These are phyloP conservation scores for Magallana ariakensis DNA, from an alignment of 1,140 invertebrate genomes.

Conservation along the genomic window DNA sequence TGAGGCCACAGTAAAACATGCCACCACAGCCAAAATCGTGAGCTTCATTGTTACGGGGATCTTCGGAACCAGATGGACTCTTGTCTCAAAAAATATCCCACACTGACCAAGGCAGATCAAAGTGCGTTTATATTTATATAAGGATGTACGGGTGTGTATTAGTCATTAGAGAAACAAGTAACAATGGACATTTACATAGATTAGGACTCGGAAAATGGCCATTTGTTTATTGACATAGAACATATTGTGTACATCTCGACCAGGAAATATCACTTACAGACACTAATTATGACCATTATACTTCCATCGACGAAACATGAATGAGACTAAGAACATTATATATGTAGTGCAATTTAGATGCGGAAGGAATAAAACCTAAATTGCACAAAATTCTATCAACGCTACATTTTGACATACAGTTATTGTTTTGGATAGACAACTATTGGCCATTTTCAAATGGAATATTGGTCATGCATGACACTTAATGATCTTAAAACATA, in stretches of 20 bases:
- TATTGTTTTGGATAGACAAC: background rate
- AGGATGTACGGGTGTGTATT: slow-evolving; percentile 19
- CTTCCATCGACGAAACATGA: background rate
- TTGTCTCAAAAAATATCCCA: background rate
- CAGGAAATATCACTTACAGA: slow-evolving; percentile 12
- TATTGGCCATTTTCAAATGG: background rate
- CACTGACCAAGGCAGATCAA: background rate
- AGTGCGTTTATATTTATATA: slow-evolving; percentile 18
- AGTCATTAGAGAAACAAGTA: background rate
- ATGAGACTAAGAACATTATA: background rate
- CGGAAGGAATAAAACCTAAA: background rate
- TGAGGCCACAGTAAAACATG: background rate
- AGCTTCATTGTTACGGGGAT: background rate
- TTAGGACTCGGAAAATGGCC: slow-evolving; percentile 12
- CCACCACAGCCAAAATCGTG: background rate
- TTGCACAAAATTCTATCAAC: background rate
- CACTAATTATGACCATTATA: slow-evolving; percentile 15
- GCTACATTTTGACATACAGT: background rate
- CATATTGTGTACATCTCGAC: background rate
- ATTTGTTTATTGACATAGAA: slow-evolving; percentile 9
- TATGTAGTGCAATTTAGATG: background rate
- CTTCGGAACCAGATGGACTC: background rate
- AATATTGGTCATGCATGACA: background rate
- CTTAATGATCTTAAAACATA: no score
- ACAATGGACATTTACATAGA: slow-evolving; percentile 3